Percentiles rank a stretch among this genome's conserved stretches.
phyloP scores from a whole-genome alignment of 2,888 invertebrate genomes.

The Caradrina clavipalpis region DNA sequence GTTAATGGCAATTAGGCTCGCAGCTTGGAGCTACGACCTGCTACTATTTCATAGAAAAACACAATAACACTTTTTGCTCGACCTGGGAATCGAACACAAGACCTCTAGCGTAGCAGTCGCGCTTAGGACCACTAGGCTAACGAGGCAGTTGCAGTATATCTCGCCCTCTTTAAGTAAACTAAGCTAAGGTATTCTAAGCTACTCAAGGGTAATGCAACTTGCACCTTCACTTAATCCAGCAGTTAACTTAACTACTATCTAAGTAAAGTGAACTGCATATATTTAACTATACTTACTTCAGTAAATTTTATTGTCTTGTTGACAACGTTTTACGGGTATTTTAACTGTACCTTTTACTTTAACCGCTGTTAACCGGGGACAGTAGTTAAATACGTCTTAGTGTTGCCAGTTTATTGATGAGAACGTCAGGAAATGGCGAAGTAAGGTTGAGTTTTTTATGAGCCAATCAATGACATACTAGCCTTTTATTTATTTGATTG shows the following conservation, averaged over 20 bases:
- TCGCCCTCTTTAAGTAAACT: neutral
- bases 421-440: neutral
- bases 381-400: constrained; percentile 10
- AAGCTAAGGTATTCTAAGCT: constrained; percentile 37
- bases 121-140: too few species aligned
- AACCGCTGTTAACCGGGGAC: constrained; percentile 24
- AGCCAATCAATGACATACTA: constrained; percentile 5
- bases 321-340: constrained; percentile 54
- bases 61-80: too few species aligned
- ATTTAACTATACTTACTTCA: constrained; percentile 40
- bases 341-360: constrained; percentile 48
- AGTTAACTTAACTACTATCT: constrained; percentile 39
- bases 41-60: too few species aligned
- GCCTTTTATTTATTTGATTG: constrained; percentile 16
- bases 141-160: too few species aligned
- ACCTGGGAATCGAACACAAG: too few species aligned
- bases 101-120: too few species aligned
- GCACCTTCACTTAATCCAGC: constrained; percentile 30
- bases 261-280: constrained; percentile 58
- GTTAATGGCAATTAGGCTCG: too few species aligned
- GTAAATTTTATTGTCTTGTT: constrained; percentile 41
- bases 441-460: constrained; percentile 25
- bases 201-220: constrained; percentile 34
- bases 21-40: too few species aligned
- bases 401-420: constrained; percentile 33